Evolutionary conservation across 1,140 invertebrate species (phyloP).

Genomic region (Subanguina moxae): DNA sequence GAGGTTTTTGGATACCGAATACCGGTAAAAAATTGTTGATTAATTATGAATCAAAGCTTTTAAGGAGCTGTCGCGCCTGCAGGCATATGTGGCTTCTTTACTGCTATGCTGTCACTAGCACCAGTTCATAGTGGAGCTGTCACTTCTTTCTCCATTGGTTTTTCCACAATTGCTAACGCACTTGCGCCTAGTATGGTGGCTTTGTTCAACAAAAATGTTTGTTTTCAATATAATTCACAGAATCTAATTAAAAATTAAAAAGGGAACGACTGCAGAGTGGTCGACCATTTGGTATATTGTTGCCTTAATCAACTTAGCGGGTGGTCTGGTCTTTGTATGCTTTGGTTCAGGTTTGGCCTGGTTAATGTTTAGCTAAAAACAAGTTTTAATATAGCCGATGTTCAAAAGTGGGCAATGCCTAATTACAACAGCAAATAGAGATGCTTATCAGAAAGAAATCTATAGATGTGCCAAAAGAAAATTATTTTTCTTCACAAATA

Average conservation of each 20-base stretch:
- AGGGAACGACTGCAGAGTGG: conserved; percentile 7
- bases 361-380: neutral
- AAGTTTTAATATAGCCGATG: neutral
- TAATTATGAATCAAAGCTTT: conserved; percentile 11
- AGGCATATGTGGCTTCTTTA: conserved; percentile 18
- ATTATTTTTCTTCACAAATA: too few species aligned
- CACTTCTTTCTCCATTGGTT: neutral
- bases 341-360: conserved; percentile 2
- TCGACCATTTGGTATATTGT: conserved; percentile 6
- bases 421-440: neutral
- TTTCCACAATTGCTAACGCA: neutral
- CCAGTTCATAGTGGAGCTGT: conserved; percentile 16
- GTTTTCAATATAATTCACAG: neutral
- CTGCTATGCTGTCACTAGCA: conserved; percentile 14
- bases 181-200: conserved; percentile 2
- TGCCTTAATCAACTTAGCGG: neutral
- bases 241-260: neutral
- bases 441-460: neutral
- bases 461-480: too few species aligned
- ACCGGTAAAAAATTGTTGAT: too few species aligned
- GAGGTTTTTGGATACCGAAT: too few species aligned
- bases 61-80: conserved; percentile 14
- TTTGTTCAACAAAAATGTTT: conserved; percentile 6
- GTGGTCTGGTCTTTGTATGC: neutral
- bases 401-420: neutral